Evolutionary conservation across 2,797 vertebrate species (phyloP).

Genomic region (Molossus alvarezi): DNA sequence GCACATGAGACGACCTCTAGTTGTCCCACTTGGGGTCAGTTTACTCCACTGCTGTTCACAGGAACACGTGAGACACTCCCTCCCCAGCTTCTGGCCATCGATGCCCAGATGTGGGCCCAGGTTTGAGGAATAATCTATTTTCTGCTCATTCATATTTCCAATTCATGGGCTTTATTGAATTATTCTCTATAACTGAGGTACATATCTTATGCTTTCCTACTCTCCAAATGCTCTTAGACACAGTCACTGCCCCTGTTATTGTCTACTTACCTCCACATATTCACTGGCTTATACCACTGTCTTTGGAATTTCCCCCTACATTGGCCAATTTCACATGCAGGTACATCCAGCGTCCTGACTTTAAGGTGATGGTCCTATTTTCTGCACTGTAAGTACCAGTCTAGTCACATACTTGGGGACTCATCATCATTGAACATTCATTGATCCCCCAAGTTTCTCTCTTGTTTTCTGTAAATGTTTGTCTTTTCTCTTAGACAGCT

Average conservation of each 20-base stretch:
- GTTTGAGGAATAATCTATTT: neutral
- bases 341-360: neutral
- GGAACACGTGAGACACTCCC: neutral
- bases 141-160: conserved; percentile 36
- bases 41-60: neutral
- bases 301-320: neutral
- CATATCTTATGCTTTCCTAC: neutral
- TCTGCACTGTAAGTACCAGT: neutral
- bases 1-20: neutral
- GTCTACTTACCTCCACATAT: neutral
- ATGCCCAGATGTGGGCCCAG: neutral
- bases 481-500: conserved; percentile 17
- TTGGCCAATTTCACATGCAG: conserved; percentile 14
- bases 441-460: neutral
- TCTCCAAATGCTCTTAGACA: conserved; percentile 6
- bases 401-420: neutral
- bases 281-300: neutral
- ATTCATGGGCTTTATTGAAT: conserved; percentile 27
- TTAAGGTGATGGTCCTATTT: conserved; percentile 22
- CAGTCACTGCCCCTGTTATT: neutral
- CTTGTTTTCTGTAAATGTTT: neutral
- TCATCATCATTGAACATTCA: conserved; percentile 38
- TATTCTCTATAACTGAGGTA: neutral
- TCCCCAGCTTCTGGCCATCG: neutral
- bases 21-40: neutral